Percentiles rank a stretch among this genome's conserved stretches.
Evolutionary conservation across 2,113 vertebrate species (phyloP).

Genomic region (Glaucidium brasilianum): DNA sequence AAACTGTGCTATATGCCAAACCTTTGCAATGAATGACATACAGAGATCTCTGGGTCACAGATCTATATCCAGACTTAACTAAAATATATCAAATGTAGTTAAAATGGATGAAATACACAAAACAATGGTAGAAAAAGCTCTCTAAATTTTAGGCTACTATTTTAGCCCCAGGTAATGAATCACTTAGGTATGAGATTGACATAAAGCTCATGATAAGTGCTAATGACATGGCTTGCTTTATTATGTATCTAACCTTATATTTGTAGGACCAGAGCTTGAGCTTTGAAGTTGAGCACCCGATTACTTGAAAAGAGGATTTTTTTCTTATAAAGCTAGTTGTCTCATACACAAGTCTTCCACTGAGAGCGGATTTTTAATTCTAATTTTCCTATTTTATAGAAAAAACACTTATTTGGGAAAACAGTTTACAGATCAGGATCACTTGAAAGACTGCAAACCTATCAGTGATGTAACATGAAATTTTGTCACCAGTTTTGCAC

Average conservation of each 20-base stretch:
- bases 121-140: not conserved
- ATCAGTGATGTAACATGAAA: not conserved
- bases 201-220: not conserved
- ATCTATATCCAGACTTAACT: not conserved
- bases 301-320: not conserved
- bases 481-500: not conserved
- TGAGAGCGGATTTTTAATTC: not conserved
- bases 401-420: not conserved
- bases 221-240: not conserved
- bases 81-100: not conserved
- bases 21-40: not conserved
- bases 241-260: not conserved
- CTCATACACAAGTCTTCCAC: not conserved
- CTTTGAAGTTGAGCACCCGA: not conserved
- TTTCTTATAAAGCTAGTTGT: not conserved
- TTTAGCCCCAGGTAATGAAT: not conserved
- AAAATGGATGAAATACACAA: not conserved
- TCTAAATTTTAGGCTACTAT: not conserved
- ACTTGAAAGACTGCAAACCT: not conserved
- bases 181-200: not conserved
- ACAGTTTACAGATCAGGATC: not conserved
- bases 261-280: not conserved
- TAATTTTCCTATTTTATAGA: not conserved
- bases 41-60: not conserved
- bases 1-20: not conserved